phyloP scores from a whole-genome alignment of 2,888 invertebrate genomes.

The Eudemis profundana region DNA sequence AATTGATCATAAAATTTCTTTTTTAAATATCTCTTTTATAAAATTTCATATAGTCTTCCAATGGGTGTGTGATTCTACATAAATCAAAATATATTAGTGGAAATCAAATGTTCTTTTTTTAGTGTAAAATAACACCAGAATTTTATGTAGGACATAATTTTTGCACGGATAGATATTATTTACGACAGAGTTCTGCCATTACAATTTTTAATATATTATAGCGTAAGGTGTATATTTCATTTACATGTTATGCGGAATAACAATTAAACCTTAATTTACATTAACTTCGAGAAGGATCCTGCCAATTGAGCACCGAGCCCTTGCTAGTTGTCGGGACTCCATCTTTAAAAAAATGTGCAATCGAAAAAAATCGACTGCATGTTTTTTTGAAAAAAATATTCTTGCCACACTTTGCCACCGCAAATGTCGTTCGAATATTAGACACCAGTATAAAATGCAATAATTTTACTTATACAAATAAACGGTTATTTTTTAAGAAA shows the following conservation, averaged over 20 bases:
- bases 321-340: conserved; percentile 69
- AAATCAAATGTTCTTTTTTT: conserved; percentile 40
- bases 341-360: conserved; percentile 52
- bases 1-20: conserved; percentile 57
- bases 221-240: conserved; percentile 40
- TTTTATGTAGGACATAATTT: conserved; percentile 34
- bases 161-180: conserved; percentile 40
- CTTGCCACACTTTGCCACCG: conserved; percentile 52
- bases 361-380: conserved; percentile 47
- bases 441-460: conserved; percentile 52
- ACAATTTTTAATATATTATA: conserved; percentile 34
- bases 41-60: conserved; percentile 80
- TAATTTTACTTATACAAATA: conserved; percentile 55
- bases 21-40: conserved; percentile 57
- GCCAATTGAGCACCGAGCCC: conserved; percentile 75
- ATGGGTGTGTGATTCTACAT: conserved; percentile 71
- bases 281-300: conserved; percentile 60
- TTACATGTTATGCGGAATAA: conserved; percentile 69
- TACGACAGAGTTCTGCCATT: conserved; percentile 34
- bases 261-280: conserved; percentile 52
- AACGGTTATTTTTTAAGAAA: conserved; percentile 40
- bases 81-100: conserved; percentile 54
- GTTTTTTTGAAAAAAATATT: conserved; percentile 50
- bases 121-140: conserved; percentile 48
- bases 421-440: conserved; percentile 51